Evolutionary conservation across 1,140 invertebrate species (phyloP).

Genomic region (Drusus annulatus): DNA sequence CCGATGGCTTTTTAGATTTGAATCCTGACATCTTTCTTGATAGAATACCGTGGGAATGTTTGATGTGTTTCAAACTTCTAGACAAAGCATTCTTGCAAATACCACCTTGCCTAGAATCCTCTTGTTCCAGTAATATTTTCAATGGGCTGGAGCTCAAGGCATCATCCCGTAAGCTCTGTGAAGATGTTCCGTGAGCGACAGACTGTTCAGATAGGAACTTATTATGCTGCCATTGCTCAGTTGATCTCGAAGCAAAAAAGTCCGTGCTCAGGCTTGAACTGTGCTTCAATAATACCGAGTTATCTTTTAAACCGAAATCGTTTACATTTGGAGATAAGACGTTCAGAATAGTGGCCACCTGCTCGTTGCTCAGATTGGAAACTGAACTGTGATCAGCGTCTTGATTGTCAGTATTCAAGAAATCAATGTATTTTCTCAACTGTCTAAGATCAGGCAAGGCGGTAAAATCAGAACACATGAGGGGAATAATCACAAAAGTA

Average conservation of each 20-base stretch:
- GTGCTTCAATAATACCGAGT: slow-evolving; percentile 6
- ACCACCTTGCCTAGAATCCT: slow-evolving; percentile 71
- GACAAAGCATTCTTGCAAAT: slow-evolving; percentile 67
- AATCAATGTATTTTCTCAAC: slow-evolving; percentile 71
- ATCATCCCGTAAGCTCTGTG: slow-evolving; percentile 65
- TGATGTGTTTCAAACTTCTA: slow-evolving; percentile 72
- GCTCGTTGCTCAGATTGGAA: slow-evolving; percentile 31
- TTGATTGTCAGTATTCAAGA: slow-evolving; percentile 67
- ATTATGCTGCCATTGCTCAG: slow-evolving; percentile 19
- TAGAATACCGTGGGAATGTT: slow-evolving; percentile 71
- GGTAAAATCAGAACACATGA: slow-evolving; percentile 16
- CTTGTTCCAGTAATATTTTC: slow-evolving; percentile 69
- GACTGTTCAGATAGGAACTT: slow-evolving; percentile 21
- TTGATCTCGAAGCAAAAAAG: slow-evolving; percentile 20
- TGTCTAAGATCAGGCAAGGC: slow-evolving; percentile 61
- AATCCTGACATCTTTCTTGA: slow-evolving; percentile 68
- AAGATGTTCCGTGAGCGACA: slow-evolving; percentile 60
- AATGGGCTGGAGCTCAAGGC: slow-evolving; percentile 54
- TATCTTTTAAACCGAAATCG: neutral
- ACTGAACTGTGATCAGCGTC: slow-evolving; percentile 24
- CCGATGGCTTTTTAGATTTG: slow-evolving; percentile 31
- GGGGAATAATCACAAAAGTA: slow-evolving; percentile 63
- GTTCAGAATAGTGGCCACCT: slow-evolving; percentile 43
- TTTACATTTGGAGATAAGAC: slow-evolving; percentile 33
- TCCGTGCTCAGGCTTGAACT: slow-evolving; percentile 27